phyloP scores from a whole-genome alignment of 2,797 vertebrate genomes.

The Cynopterus sphinx region DNA sequence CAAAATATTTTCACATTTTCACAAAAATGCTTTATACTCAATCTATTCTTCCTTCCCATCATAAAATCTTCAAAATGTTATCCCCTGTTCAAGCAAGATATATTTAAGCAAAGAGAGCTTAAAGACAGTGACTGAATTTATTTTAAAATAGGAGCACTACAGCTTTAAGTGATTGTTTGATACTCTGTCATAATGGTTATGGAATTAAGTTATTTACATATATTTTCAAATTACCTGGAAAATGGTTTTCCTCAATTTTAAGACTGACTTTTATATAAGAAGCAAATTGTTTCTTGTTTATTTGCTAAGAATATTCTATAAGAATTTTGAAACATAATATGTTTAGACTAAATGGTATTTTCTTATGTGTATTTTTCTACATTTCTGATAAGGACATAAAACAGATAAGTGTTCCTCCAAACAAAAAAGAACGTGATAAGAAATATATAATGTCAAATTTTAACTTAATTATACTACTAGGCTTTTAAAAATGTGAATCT shows the following conservation, averaged over 20 bases:
- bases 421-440: background rate
- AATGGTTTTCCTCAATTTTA: background rate
- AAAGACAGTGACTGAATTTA: background rate
- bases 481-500: background rate
- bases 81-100: background rate
- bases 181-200: background rate
- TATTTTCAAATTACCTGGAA: background rate
- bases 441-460: background rate
- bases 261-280: background rate
- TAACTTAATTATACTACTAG: background rate
- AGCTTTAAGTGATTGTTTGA: background rate
- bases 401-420: background rate
- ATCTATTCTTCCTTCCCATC: background rate
- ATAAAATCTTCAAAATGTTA: background rate
- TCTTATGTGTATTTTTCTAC: background rate
- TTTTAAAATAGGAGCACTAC: background rate
- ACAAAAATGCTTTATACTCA: background rate
- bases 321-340: background rate
- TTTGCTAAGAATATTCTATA: background rate
- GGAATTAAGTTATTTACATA: background rate
- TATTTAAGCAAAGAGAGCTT: background rate
- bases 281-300: background rate
- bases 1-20: background rate
- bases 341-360: background rate
- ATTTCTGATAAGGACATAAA: background rate